Base-by-base conservation (phyloP, 1,140 invertebrate species). In the Sitophilus oryzae region DNA sequence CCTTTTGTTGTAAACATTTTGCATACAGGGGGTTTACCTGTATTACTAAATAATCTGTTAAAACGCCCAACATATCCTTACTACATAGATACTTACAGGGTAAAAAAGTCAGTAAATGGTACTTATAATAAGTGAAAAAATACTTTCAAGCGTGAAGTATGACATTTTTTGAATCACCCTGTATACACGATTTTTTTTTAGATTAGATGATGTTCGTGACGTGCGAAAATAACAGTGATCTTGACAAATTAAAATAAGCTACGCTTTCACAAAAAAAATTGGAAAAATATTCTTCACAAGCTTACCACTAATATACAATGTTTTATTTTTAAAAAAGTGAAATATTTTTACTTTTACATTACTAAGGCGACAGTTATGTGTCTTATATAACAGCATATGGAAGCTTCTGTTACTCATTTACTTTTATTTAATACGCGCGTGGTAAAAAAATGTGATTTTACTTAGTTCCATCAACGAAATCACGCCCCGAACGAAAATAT, bases 191-290 rank as follows among this genome's bases (percentile, higher is more conserved):
- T 44, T 40, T 37, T 51, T 40, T 40, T n/a, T n/a, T n/a, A n/a
- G 35, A 40, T 37, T 51, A 51, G 48, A 37, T 51, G 48, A 51
- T 37, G 48, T 51, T 51, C 19, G 49, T 41, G 40, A 52, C 42
- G 50, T 40, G 40, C 30, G 35, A 25, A 52, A 52, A 52, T 52
- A 52, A 52, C 25, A 30, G 25, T 30, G 25, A 30, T 30, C n/a
- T 30, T 30, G 25, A 6, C 25, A 30, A 30, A 30, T 6, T 30
- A n/a, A n/a, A n/a, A n/a, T 30, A 30, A 30, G 11, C 11, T 30
- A 30, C 25, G 11, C 25, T 30, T 30, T 30, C 11, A 6, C 5
- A 30, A 30, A 30, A 11, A 30, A 30, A 30, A n/a, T n/a, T n/a
- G n/a, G n/a, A n/a, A n/a, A n/a, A n/a, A n/a, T n/a, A 6, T 11